phyloP scores from a whole-genome alignment of 1,140 invertebrate genomes.

The Teleogryllus occipitalis region DNA sequence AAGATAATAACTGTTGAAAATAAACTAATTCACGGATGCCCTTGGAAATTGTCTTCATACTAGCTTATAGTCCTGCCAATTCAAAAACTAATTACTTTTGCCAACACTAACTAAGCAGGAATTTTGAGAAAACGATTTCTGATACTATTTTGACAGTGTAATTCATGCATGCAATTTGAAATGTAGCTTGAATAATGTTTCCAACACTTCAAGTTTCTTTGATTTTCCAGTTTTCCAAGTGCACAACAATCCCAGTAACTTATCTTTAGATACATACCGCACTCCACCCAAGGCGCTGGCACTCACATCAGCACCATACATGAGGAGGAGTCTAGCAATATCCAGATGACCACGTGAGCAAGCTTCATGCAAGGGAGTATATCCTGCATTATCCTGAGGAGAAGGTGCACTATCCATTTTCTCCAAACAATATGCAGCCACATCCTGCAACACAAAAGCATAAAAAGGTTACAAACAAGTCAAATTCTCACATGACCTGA shows the following conservation, averaged over 20 bases:
- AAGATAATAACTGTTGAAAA: no score
- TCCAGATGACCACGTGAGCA: constrained; percentile 77
- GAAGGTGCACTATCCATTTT: constrained; percentile 72
- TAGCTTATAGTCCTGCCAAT: no score
- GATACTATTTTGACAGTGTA: no score
- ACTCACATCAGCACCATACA: constrained; percentile 81
- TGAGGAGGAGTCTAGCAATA: constrained; percentile 73
- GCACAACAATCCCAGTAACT: not conserved
- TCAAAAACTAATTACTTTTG: no score
- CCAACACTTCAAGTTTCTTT: no score
- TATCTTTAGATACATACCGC: constrained; percentile 45
- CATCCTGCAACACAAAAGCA: constrained; percentile 53
- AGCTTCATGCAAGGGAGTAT: constrained; percentile 87
- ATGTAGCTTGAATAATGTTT: no score
- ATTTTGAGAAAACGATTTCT: no score
- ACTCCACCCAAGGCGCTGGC: constrained; percentile 84
- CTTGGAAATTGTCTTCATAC: no score
- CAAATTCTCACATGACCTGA: not conserved
- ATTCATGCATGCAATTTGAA: no score
- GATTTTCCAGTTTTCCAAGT: no score
- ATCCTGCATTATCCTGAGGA: constrained; percentile 87
- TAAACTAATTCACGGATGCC: no score
- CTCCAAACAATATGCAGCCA: constrained; percentile 81
- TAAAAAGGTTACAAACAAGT: not conserved
- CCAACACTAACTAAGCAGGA: no score